Conservation (phyloP, 2,797 vertebrate genomes). For the Leptoclinus maculatus region DNA sequence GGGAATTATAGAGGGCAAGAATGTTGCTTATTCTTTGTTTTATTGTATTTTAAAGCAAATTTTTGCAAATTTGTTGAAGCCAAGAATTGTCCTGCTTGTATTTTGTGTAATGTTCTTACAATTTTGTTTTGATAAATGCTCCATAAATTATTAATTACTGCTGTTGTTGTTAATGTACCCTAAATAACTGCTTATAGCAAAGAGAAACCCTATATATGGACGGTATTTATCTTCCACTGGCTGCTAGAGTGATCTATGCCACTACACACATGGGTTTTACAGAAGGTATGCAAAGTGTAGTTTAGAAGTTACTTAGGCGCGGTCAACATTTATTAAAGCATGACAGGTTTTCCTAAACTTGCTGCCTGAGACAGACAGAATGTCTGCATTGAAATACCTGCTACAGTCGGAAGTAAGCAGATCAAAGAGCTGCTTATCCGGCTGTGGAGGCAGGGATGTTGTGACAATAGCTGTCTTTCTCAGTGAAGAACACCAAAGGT, state of each 20-base stretch:
- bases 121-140: background rate
- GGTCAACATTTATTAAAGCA: slow-evolving; percentile 32
- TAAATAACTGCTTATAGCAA: background rate
- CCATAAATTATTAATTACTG: background rate
- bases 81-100: background rate
- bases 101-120: background rate
- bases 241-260: background rate
- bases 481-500: slow-evolving; percentile 49
- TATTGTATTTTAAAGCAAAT: background rate
- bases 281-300: background rate
- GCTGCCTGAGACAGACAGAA: slow-evolving; percentile 2
- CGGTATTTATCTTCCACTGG: background rate
- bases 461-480: slow-evolving; percentile 68
- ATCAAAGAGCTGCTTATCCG: slow-evolving; percentile 59
- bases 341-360: slow-evolving; percentile 1
- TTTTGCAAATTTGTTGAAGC: background rate
- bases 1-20: background rate
- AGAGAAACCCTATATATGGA: background rate
- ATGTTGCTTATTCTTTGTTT: background rate
- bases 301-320: background rate
- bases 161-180: background rate
- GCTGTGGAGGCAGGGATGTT: slow-evolving; percentile 53
- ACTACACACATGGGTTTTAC: background rate
- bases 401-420: slow-evolving; percentile 15
- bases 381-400: slow-evolving; percentile 31